phyloP scores from a whole-genome alignment of 2,113 vertebrate genomes.

The Epinephelus lanceolatus region DNA sequence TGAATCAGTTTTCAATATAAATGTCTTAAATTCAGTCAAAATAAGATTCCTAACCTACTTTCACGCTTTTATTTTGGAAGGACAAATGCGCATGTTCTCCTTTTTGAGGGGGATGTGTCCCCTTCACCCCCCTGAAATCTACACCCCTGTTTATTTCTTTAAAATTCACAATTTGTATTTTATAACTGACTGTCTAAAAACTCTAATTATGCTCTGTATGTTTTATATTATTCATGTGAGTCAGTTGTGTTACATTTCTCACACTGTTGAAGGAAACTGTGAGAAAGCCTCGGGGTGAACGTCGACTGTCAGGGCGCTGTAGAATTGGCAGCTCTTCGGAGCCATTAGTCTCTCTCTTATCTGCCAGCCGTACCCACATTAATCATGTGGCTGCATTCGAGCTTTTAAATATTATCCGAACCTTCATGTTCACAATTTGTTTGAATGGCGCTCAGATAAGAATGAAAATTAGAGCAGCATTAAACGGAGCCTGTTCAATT shows the following conservation, averaged over 20 bases:
- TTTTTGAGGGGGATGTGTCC: too few relatives aligned
- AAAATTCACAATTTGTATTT: background rate
- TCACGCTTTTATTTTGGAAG: too few relatives aligned
- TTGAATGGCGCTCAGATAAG: slow-evolving; percentile 61
- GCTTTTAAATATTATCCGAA: slow-evolving; percentile 69
- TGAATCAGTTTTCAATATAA: too few relatives aligned
- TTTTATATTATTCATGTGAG: background rate
- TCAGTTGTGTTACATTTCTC: background rate
- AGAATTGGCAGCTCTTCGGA: slow-evolving; percentile 16
- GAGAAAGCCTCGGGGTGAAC: background rate
- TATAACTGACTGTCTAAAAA: background rate
- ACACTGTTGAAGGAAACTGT: background rate
- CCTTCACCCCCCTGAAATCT: too few relatives aligned
- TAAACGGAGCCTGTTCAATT: slow-evolving; percentile 59
- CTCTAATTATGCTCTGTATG: background rate
- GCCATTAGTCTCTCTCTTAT: slow-evolving; percentile 57
- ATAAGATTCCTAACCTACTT: too few relatives aligned
- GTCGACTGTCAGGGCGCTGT: background rate
- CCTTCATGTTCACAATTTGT: slow-evolving; percentile 59
- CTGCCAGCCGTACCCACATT: slow-evolving; percentile 53
- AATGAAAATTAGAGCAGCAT: slow-evolving; percentile 53
- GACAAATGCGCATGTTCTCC: too few relatives aligned
- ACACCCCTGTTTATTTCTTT: background rate
- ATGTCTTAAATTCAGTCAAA: too few relatives aligned
- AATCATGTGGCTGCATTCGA: slow-evolving; percentile 53